Conservation (phyloP, 2,888 invertebrate species). For the Hydrotaea cyrtoneurina region DNA sequence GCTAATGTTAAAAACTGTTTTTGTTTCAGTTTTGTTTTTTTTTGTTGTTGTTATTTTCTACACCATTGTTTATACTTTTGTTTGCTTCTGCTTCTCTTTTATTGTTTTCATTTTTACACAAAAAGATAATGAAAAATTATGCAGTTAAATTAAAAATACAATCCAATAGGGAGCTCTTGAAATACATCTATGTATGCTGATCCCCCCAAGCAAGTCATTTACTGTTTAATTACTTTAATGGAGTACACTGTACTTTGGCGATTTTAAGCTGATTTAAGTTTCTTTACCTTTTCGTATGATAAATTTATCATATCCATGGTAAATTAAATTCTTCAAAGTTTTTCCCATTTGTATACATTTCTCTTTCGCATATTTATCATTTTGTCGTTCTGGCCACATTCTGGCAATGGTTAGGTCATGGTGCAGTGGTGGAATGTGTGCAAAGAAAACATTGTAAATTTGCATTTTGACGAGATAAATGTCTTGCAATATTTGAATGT, state of each 20-base stretch:
- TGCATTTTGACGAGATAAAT: conserved; percentile 69
- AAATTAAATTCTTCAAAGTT: conserved; percentile 16
- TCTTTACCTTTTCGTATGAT: neutral
- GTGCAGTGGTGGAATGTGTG: neutral
- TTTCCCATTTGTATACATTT: neutral
- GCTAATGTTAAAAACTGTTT: neutral
- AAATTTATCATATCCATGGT: neutral
- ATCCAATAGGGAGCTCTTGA: conserved; percentile 28
- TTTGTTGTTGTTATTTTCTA: neutral
- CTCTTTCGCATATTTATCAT: conserved; percentile 15
- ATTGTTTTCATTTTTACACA: neutral
- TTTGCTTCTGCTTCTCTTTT: neutral
- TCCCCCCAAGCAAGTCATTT: neutral
- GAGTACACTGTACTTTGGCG: neutral
- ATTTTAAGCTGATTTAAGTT: neutral
- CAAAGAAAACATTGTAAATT: conserved; percentile 58
- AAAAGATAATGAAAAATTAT: conserved; percentile 42
- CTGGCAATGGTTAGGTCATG: neutral
- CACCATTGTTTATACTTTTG: neutral
- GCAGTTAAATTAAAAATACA: conserved; percentile 54
- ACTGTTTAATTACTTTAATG: conserved; percentile 19
- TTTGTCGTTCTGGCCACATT: neutral
- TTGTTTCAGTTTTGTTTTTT: neutral
- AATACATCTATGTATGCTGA: too few relatives aligned
- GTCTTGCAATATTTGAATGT: conserved; percentile 69